phyloP scores from a whole-genome alignment of 1,140 invertebrate genomes.

The Zaprionus camerounensis region DNA sequence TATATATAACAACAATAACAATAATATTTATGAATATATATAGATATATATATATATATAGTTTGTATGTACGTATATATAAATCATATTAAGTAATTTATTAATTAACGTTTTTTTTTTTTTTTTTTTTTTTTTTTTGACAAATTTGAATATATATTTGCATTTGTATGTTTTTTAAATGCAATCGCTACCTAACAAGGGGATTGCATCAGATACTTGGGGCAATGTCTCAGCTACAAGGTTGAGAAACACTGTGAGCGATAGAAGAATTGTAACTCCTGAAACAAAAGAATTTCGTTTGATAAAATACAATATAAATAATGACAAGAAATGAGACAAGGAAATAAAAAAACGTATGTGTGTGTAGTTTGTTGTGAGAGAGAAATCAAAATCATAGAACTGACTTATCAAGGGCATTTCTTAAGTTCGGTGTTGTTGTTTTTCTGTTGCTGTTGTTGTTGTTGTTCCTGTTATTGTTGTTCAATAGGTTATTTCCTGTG shows the following conservation, averaged over 20 bases:
- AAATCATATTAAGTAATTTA: slow-evolving; percentile 81
- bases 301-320: slow-evolving; percentile 81
- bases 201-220: slow-evolving; percentile 97
- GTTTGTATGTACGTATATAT: slow-evolving; percentile 75
- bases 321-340: slow-evolving; percentile 69
- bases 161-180: slow-evolving; percentile 83
- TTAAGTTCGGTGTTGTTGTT: slow-evolving; percentile 43
- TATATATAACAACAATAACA: slow-evolving; percentile 83
- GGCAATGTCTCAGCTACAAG: slow-evolving; percentile 97
- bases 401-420: slow-evolving; percentile 55
- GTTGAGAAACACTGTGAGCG: slow-evolving; percentile 99
- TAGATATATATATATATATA: slow-evolving; percentile 72
- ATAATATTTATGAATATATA: slow-evolving; percentile 83
- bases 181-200: slow-evolving; percentile 93
- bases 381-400: slow-evolving; percentile 38
- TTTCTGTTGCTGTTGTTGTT: slow-evolving; percentile 31
- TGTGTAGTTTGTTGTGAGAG: slow-evolving; percentile 65
- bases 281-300: slow-evolving; percentile 89
- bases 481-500: slow-evolving; percentile 19
- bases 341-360: slow-evolving; percentile 72
- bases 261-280: slow-evolving; percentile 99
- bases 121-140: slow-evolving; percentile 63
- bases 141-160: slow-evolving; percentile 83
- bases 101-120: slow-evolving; percentile 73
- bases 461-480: slow-evolving; percentile 36